Conservation (phyloP, 2,113 vertebrate species). For the Tricholaema leucomelas region DNA sequence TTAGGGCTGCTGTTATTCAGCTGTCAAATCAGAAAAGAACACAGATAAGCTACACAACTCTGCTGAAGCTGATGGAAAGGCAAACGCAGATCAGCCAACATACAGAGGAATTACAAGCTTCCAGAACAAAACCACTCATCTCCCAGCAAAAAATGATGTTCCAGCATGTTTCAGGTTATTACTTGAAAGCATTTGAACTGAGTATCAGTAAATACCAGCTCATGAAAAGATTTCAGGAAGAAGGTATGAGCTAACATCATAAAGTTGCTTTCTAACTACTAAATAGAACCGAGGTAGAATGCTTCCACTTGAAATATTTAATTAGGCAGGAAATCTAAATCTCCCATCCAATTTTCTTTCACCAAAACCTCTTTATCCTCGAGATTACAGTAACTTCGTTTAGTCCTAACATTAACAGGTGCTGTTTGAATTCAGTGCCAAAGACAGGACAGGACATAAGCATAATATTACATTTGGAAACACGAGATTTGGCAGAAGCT, state of each 20-base stretch:
- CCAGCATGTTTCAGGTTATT: not conserved
- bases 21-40: constrained; percentile 23
- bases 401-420: constrained; percentile 62
- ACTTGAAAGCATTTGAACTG: not conserved
- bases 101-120: not conserved
- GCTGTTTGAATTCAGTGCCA: constrained; percentile 45
- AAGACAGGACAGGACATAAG: constrained; percentile 43
- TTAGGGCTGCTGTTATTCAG: not conserved
- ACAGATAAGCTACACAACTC: not conserved
- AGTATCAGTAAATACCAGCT: not conserved
- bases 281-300: not conserved
- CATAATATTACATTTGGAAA: constrained; percentile 69
- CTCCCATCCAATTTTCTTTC: constrained; percentile 48
- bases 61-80: not conserved
- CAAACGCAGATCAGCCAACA: not conserved
- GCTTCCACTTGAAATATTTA: constrained; percentile 8
- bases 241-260: not conserved
- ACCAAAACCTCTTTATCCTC: constrained; percentile 54
- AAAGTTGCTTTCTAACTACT: not conserved
- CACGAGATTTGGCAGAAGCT: constrained; percentile 60
- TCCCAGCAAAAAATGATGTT: not conserved
- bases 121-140: not conserved
- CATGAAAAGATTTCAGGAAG: not conserved
- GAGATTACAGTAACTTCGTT: constrained; percentile 39
- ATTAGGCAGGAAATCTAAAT: constrained; percentile 17